Evolutionary conservation across 2,797 vertebrate species (phyloP).

Genomic region (Urosaurus nigricauda): DNA sequence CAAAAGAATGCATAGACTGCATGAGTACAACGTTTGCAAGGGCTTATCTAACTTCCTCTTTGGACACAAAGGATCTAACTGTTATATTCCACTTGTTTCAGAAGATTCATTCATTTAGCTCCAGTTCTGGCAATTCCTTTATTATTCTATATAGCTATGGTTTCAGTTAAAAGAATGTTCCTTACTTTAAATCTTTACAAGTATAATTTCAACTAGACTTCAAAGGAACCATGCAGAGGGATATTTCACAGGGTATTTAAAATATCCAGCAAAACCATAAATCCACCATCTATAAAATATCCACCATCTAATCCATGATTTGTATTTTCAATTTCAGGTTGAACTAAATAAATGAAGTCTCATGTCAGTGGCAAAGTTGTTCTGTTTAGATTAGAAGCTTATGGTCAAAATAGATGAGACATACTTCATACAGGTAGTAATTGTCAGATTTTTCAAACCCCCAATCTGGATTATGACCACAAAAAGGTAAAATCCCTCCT

Average conservation of each 20-base stretch:
- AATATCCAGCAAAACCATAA: background rate
- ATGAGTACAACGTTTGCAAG: background rate
- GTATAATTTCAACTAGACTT: background rate
- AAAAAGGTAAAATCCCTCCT: background rate
- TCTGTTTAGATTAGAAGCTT: background rate
- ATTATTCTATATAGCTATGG: background rate
- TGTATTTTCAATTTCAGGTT: constrained; percentile 43
- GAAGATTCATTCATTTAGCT: too few relatives aligned
- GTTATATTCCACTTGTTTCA: background rate
- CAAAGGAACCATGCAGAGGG: too few relatives aligned
- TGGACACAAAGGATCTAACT: background rate
- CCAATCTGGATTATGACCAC: background rate
- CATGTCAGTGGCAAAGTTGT: background rate
- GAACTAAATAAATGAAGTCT: constrained; percentile 42
- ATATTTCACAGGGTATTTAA: background rate
- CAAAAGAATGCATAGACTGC: background rate
- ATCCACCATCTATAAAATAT: background rate
- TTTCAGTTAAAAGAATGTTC: background rate
- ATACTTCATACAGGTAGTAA: background rate
- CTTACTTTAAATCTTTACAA: background rate
- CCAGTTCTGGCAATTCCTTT: background rate
- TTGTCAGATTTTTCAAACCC: too few relatives aligned
- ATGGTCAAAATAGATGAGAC: background rate
- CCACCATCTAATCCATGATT: constrained; percentile 7
- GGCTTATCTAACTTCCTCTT: background rate